phyloP scores from a whole-genome alignment of 2,888 invertebrate species.

The Fabriciana adippe region DNA sequence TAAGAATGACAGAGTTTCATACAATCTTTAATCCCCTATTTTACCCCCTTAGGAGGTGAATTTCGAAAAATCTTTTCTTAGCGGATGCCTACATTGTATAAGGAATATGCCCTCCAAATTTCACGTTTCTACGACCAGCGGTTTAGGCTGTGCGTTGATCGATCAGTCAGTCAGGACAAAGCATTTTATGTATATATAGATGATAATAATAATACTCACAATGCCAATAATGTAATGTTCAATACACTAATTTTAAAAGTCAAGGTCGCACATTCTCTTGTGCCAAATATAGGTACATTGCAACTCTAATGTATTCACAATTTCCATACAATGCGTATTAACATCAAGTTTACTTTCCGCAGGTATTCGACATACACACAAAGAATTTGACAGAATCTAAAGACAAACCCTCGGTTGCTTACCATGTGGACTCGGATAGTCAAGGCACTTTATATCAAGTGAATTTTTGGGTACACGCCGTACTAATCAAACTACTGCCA shows the following conservation, averaged over 20 bases:
- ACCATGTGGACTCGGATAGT: constrained; percentile 80
- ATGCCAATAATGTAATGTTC: background rate
- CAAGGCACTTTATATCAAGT: constrained; percentile 84
- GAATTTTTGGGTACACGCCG: constrained; percentile 92
- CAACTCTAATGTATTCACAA: constrained; percentile 10
- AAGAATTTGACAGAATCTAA: constrained; percentile 72
- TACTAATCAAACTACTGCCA: constrained; percentile 90
- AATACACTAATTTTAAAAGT: background rate
- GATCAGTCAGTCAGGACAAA: no score
- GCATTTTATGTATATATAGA: no score
- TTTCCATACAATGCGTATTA: constrained; percentile 49
- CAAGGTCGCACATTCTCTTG: constrained; percentile 25
- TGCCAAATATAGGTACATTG: constrained; percentile 15
- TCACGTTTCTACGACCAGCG: no score
- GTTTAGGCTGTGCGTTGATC: no score
- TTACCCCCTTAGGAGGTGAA: no score
- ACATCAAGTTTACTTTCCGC: constrained; percentile 49
- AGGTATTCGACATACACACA: constrained; percentile 78
- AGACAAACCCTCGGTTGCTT: constrained; percentile 53
- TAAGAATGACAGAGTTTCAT: no score
- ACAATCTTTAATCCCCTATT: no score
- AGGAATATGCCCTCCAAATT: no score
- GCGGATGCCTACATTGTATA: no score
- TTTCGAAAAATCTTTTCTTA: no score
- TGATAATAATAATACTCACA: no score